Conservation (phyloP, 2,113 vertebrate species). For the Probosciger aterrimus region DNA sequence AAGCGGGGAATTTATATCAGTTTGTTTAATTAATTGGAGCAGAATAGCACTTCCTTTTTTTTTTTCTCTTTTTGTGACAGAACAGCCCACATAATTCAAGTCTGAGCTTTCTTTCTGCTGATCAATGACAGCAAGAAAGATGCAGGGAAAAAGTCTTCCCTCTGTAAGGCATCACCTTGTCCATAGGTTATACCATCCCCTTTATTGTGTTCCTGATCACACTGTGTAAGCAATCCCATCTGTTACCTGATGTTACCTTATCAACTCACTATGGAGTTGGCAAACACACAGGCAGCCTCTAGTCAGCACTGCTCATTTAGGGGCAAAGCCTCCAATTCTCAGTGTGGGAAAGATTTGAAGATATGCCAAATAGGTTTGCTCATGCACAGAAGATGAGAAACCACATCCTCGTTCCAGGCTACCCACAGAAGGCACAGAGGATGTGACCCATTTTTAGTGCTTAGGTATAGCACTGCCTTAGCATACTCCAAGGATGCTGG, state of each 20-base stretch:
- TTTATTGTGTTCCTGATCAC: neutral
- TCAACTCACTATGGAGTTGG: rapidly evolving
- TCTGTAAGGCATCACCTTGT: neutral
- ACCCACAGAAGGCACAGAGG: neutral
- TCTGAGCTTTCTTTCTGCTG: neutral
- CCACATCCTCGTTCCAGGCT: neutral
- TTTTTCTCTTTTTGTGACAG: neutral
- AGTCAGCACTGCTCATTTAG: neutral
- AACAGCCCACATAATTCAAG: constrained; percentile 13
- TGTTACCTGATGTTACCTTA: neutral
- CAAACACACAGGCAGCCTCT: neutral
- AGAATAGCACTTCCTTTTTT: constrained; percentile 45
- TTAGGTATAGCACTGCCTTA: neutral
- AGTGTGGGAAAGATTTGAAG: neutral
- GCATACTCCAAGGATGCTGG: rapidly evolving
- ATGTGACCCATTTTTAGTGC: neutral
- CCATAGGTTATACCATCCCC: neutral
- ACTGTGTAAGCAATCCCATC: neutral
- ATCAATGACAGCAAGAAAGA: neutral
- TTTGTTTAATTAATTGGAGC: constrained; percentile 79
- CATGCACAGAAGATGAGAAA: neutral
- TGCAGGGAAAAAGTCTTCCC: neutral
- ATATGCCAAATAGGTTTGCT: neutral
- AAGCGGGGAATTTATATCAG: constrained; percentile 71
- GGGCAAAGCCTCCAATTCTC: neutral